Percentiles rank a stretch among this genome's conserved stretches.
Evolutionary conservation across 2,888 invertebrate species (phyloP).

Genomic region (Gymnosoma rotundatum): DNA sequence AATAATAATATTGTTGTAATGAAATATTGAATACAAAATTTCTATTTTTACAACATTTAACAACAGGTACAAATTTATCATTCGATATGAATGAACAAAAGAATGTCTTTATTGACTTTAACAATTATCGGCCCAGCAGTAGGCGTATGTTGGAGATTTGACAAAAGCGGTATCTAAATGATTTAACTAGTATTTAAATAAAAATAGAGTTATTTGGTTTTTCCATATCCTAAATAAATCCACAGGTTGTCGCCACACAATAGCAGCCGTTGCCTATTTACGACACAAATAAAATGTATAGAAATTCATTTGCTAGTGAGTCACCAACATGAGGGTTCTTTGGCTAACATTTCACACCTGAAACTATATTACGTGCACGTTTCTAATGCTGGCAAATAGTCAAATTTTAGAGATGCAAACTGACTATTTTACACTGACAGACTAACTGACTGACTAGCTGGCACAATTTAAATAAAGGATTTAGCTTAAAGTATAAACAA

Average conservation of each 20-base stretch:
- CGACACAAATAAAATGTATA: neutral
- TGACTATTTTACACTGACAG: neutral
- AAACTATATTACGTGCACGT: constrained; percentile 45
- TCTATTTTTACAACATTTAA: neutral
- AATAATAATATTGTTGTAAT: neutral
- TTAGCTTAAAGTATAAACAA: constrained; percentile 12
- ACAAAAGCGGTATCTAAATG: constrained; percentile 33
- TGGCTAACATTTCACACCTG: constrained; percentile 59
- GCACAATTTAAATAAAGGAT: neutral
- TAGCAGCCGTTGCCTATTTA: constrained; percentile 1
- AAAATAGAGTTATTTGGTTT: constrained; percentile 19
- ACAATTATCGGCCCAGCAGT: neutral
- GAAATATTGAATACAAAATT: neutral
- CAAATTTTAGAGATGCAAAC: neutral
- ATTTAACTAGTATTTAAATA: constrained; percentile 25
- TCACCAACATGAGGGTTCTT: constrained; percentile 24
- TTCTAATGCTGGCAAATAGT: constrained; percentile 26
- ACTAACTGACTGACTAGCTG: neutral
- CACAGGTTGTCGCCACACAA: constrained; percentile 18
- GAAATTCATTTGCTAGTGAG: constrained; percentile 7
- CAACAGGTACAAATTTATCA: constrained; percentile 3
- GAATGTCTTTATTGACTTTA: neutral
- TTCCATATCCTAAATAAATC: constrained; percentile 22
- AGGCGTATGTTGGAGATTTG: constrained; percentile 4
- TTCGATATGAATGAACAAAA: neutral